Base-by-base conservation (phyloP, 2,797 vertebrate genomes). In the Syngnathus rostellatus region DNA sequence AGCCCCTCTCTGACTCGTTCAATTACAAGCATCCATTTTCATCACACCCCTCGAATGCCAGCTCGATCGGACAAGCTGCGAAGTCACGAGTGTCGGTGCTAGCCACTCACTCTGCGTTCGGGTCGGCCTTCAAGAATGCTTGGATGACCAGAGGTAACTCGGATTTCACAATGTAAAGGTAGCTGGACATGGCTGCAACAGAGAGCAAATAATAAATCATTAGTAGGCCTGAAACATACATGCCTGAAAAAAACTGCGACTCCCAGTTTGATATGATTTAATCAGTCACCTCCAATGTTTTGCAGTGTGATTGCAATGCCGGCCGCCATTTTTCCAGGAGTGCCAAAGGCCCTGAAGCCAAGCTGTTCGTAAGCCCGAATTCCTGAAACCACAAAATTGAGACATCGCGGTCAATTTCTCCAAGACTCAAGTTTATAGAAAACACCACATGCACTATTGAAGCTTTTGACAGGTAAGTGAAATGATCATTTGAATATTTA, bases 111-210 rank as follows among this genome's bases (percentile, higher is more conserved):
- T 90, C 87, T 63, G 90, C 89, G 80, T 78, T 88, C 63, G 91
- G 82, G 46, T 94, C 91, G 65, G 89, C 87, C 76, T 91, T 94
- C 84, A 97, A 85, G 85, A 98, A 99, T 51, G 96, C 91, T 84
- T 98, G 95, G 85, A 99, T 97, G 82, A 99, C 97, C 25, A 98
- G 92, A 5, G 97, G 97, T 69, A 99, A 91, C 90, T 99, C 97
- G 0, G 95, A 99, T 81, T 99, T 99, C 53, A 99, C 93, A 6
- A 99, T 99, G 86, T 96, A 99, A 77, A 98, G 87, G 89, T 99
- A 99, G 87, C 97, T 99, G 87, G 97, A 99, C 95, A 97, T 96
- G 46, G 95, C 95, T 97, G 85, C 2, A 61, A 81, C 62, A 73
- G 54, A 75, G 0, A 19, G 55, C 50, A 40, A 37, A 65, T 9